Base-by-base conservation (phyloP, 2,797 vertebrate species). In the Uromys caudimaculatus region DNA sequence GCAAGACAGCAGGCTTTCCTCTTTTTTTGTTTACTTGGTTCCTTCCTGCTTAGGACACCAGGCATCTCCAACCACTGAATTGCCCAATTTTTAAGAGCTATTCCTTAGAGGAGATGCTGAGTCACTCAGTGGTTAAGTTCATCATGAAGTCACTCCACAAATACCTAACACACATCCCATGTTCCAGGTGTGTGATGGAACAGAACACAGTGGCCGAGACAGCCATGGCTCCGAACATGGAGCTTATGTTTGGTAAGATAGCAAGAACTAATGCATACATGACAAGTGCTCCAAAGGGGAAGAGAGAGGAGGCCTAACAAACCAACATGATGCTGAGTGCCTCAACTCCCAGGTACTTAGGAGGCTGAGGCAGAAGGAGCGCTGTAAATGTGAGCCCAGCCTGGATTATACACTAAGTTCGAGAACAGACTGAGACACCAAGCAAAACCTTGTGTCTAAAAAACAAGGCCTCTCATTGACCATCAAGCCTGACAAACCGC, bases 1-100 rank as follows among this genome's bases (percentile, higher is more conserved):
- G 52, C 24, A 95, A 95, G 38, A 77, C 60, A 50, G 21, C 62
- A 95, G 78, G n/a, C 35, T 86, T 96, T 87, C 89, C 90, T 96
- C 64, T 87, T 94, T 79, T 41, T 97, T 92, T 97, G 76, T 92
- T 94, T 96, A 89, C 96, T 91, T 75, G 21, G 24, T 73, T 86
- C 21, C 56, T 90, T 71, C 90, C 76, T 50, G 56, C 62, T 89
- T 83, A 76, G 11, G 88, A 88, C 88, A 35, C 12, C 47, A 88
- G 29, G 29, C 21, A 1, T 91, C 79, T 58, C 38, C 35, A 95
- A 91, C 56, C 89, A 94, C 77, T 1, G 2, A 89, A 85, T 82
- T 96, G 73, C 83, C 79, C 89, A 97, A 94, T 83, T 95, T 75
- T 93, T 54, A 91, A 96, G 14, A 89, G 82, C 64, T 91, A 67